A percentile compares a stretch with the other conserved stretches of the same genome.
Conservation (phyloP, 2,888 invertebrate species). For the Aporophyla nigra region DNA sequence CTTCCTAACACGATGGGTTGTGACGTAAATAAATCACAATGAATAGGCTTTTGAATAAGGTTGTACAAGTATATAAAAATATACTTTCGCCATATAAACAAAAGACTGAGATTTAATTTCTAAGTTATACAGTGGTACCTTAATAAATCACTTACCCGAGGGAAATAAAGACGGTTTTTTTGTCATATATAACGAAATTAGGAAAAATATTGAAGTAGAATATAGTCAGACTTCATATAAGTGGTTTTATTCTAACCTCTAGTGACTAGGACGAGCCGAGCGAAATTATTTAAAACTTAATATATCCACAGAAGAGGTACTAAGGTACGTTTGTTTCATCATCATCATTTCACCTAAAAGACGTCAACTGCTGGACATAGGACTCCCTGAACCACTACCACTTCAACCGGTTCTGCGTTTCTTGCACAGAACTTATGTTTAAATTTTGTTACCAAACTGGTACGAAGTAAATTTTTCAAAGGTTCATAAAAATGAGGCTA, state of each 20-base stretch:
- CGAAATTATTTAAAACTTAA: constrained; percentile 23
- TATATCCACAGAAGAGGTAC: not conserved
- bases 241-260: constrained; percentile 3
- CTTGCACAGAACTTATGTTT: not conserved
- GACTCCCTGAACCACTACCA: no score
- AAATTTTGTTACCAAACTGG: constrained; percentile 6
- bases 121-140: constrained; percentile 28
- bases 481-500: not conserved
- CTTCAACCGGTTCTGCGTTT: no score
- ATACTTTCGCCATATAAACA: constrained; percentile 28
- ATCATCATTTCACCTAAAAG: no score
- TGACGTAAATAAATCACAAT: constrained; percentile 35
- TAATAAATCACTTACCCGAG: constrained; percentile 31
- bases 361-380: not conserved
- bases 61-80: constrained; percentile 17
- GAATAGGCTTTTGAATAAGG: constrained; percentile 23
- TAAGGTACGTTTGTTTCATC: not conserved
- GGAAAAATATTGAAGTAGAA: constrained; percentile 34
- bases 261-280: not conserved
- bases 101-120: constrained; percentile 39
- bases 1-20: constrained; percentile 27
- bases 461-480: not conserved
- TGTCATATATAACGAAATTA: constrained; percentile 33
- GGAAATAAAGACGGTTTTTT: constrained; percentile 31
- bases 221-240: constrained; percentile 31